phyloP scores from a whole-genome alignment of 2,888 invertebrate genomes.

The Antheraea assamensis region DNA sequence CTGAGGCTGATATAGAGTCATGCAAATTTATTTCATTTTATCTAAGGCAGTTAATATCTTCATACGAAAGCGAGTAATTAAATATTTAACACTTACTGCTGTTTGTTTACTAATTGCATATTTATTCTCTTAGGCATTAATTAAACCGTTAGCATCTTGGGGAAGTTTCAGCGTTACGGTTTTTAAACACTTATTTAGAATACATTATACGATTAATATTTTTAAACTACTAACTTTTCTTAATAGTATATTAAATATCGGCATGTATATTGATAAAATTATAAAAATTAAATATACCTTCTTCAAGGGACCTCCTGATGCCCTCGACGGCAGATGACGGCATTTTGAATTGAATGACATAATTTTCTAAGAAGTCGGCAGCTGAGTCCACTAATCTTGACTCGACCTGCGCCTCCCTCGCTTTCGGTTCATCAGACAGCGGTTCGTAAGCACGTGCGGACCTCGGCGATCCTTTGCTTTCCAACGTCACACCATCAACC shows the following conservation, averaged over 20 bases:
- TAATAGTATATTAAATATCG: not conserved
- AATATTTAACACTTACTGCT: not conserved
- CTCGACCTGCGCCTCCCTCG: conserved; percentile 88
- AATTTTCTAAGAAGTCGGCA: conserved; percentile 89
- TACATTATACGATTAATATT: not conserved
- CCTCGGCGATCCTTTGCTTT: conserved; percentile 78
- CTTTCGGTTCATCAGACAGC: conserved; percentile 87
- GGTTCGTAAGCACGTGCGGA: conserved; percentile 84
- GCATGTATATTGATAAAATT: not conserved
- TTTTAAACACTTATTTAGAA: not conserved
- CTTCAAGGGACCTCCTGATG: conserved; percentile 89
- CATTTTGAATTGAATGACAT: conserved; percentile 90
- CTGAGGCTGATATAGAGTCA: not conserved
- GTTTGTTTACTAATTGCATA: not conserved
- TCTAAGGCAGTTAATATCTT: not conserved
- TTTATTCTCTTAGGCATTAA: not conserved
- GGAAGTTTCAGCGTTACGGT: not conserved
- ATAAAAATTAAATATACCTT: conserved; percentile 82
- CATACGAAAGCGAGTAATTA: not conserved
- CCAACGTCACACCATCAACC: conserved; percentile 83
- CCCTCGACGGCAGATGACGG: conserved; percentile 88
- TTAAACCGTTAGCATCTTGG: not conserved
- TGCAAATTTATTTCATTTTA: not conserved
- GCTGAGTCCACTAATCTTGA: conserved; percentile 88
- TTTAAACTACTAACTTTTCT: not conserved